A percentile compares a stretch with the other conserved stretches of the same genome.
Conservation (phyloP, 2,797 vertebrate species). For the Erithacus rubecula region DNA sequence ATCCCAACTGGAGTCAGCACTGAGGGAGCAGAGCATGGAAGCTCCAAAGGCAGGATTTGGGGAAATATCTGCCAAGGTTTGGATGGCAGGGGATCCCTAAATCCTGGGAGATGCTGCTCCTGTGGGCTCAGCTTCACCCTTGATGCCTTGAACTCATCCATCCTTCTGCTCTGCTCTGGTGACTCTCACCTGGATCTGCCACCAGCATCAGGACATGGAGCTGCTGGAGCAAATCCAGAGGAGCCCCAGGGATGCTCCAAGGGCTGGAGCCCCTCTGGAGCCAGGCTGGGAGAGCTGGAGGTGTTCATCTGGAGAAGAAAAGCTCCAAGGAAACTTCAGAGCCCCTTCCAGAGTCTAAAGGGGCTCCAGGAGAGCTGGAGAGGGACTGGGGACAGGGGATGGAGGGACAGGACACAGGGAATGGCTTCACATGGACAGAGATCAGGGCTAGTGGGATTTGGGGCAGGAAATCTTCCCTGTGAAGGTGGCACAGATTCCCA, state of each 20-base stretch:
- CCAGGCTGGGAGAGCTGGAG: background rate
- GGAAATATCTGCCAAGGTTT: background rate
- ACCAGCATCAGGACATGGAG: background rate
- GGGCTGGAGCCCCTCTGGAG: background rate
- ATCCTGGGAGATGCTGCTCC: background rate
- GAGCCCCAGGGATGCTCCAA: background rate
- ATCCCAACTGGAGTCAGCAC: fast-evolving
- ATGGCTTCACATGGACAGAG: background rate
- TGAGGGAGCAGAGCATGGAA: background rate
- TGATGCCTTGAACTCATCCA: fast-evolving
- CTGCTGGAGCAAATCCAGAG: background rate
- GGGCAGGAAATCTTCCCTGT: fast-evolving
- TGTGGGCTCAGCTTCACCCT: background rate
- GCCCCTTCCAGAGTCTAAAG: fast-evolving
- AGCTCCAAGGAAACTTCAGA: background rate
- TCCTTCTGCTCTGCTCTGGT: background rate
- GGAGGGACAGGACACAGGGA: background rate
- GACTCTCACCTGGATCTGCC: background rate
- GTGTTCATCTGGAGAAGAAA: background rate
- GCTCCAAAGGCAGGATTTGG: background rate
- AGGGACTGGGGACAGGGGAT: background rate
- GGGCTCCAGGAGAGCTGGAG: background rate
- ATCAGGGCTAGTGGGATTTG: fast-evolving
- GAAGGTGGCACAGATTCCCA: background rate
- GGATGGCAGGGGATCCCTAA: background rate